These are phyloP conservation scores for Muraenolepis orangiensis DNA, from an alignment of 2,797 vertebrate genomes.

Conservation along the genomic window DNA sequence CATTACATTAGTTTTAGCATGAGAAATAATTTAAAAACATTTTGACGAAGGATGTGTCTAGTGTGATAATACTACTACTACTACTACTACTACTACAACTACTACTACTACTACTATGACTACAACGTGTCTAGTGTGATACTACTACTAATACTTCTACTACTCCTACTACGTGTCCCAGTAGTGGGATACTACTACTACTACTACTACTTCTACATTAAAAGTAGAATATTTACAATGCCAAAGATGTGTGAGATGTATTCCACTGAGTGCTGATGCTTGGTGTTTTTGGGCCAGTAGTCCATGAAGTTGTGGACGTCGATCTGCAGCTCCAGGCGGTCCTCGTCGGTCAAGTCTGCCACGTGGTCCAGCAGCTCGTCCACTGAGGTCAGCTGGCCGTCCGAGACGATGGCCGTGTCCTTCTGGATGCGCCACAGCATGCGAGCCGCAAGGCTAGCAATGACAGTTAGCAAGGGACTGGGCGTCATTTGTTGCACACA, in stretches of 20 bases:
- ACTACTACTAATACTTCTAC: not conserved
- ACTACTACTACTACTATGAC: not conserved
- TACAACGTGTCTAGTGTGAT: not conserved
- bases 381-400: constrained; percentile 83
- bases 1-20: not conserved
- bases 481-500: not conserved
- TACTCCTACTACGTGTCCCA: no score
- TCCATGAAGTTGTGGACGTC: constrained; percentile 79
- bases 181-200: not conserved
- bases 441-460: constrained; percentile 83
- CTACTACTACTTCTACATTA: not conserved
- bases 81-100: not conserved
- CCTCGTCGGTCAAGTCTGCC: constrained; percentile 74
- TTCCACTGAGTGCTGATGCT: constrained; percentile 76
- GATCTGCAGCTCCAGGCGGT: constrained; percentile 71
- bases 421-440: constrained; percentile 87
- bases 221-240: constrained; percentile 71
- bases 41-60: not conserved
- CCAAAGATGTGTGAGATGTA: constrained; percentile 86
- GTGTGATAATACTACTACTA: not conserved
- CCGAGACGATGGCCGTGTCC: constrained; percentile 77
- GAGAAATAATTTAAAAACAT: not conserved
- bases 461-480: not conserved
- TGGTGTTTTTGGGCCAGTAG: constrained; percentile 81
- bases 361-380: constrained; percentile 88